phyloP scores from a whole-genome alignment of 2,888 invertebrate genomes.

The Cryptus viduatorius region DNA sequence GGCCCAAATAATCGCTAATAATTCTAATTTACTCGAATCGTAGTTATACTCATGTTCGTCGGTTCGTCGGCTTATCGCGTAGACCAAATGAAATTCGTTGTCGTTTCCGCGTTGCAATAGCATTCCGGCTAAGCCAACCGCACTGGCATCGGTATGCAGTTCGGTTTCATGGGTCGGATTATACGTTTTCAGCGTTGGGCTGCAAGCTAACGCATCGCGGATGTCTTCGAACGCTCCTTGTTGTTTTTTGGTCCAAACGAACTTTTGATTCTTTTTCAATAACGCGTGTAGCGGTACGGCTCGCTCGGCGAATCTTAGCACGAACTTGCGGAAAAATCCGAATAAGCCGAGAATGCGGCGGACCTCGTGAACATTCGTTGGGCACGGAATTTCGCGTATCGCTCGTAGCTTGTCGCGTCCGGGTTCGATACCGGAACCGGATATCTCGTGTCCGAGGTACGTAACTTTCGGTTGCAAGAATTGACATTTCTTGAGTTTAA shows the following conservation, averaged over 20 bases:
- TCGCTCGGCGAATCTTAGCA: conserved; percentile 21
- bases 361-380: conserved; percentile 41
- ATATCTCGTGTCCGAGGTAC: conserved; percentile 74
- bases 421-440: conserved; percentile 46
- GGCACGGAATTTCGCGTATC: conserved; percentile 50
- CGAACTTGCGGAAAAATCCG: conserved; percentile 54
- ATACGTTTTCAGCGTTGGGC: conserved; percentile 31
- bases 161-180: conserved; percentile 38
- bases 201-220: conserved; percentile 32
- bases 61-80: conserved; percentile 72
- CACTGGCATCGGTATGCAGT: conserved; percentile 46
- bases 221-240: conserved; percentile 31
- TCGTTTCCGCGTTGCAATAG: conserved; percentile 66
- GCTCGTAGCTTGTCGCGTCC: conserved; percentile 69
- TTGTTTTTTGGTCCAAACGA: conserved; percentile 1
- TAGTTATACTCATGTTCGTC: conserved; percentile 70
- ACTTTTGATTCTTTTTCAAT: conserved; percentile 9
- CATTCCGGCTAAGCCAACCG: conserved; percentile 18
- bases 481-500: conserved; percentile 75
- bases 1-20: conserved; percentile 41
- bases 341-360: conserved; percentile 45
- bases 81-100: conserved; percentile 65
- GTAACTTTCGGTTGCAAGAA: conserved; percentile 71
- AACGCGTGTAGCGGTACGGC: conserved; percentile 30
- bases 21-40: conserved; percentile 68